A percentile compares a stretch with the other conserved stretches of the same genome.
Evolutionary conservation across 2,888 invertebrate species (phyloP).

Genomic region (Dicycla oo): DNA sequence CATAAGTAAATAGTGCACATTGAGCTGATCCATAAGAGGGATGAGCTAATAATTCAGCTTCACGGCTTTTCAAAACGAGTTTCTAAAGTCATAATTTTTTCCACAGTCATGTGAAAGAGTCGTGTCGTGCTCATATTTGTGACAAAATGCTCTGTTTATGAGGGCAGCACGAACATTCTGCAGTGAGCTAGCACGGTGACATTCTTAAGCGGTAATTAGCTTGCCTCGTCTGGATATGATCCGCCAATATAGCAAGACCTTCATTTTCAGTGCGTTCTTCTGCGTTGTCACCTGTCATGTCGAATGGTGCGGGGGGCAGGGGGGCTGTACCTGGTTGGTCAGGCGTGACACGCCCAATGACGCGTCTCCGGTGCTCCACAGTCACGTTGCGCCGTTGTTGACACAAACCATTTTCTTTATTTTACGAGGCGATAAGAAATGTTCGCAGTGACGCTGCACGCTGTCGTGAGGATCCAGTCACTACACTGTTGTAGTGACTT

Average conservation of each 20-base stretch:
- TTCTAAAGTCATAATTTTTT: background rate
- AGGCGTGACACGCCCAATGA: slow-evolving; percentile 33
- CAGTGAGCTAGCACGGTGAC: slow-evolving; percentile 51
- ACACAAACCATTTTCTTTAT: slow-evolving; percentile 66
- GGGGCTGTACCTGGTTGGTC: slow-evolving; percentile 13
- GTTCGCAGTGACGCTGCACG: slow-evolving; percentile 50
- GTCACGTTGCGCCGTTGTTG: slow-evolving; percentile 63
- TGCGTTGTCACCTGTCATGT: background rate
- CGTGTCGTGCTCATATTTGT: slow-evolving; percentile 26
- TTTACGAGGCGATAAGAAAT: slow-evolving; percentile 63
- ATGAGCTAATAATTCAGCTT: slow-evolving; percentile 13
- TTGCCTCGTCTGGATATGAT: slow-evolving; percentile 40
- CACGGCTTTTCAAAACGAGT: slow-evolving; percentile 9
- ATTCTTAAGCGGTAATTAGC: slow-evolving; percentile 66
- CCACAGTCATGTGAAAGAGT: slow-evolving; percentile 1
- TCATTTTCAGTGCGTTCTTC: slow-evolving; percentile 22
- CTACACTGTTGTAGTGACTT: slow-evolving; percentile 48
- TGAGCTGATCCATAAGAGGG: slow-evolving; percentile 1
- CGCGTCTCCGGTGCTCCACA: slow-evolving; percentile 21
- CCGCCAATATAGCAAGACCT: slow-evolving; percentile 51
- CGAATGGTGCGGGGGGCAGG: slow-evolving; percentile 1
- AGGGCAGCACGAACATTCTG: slow-evolving; percentile 43
- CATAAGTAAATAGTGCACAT: slow-evolving; percentile 3
- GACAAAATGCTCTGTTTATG: slow-evolving; percentile 44
- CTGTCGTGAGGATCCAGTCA: slow-evolving; percentile 45